Percentiles rank a stretch among this genome's conserved stretches.
phyloP scores from a whole-genome alignment of 2,888 invertebrate genomes.

The Zelleria hepariella region DNA sequence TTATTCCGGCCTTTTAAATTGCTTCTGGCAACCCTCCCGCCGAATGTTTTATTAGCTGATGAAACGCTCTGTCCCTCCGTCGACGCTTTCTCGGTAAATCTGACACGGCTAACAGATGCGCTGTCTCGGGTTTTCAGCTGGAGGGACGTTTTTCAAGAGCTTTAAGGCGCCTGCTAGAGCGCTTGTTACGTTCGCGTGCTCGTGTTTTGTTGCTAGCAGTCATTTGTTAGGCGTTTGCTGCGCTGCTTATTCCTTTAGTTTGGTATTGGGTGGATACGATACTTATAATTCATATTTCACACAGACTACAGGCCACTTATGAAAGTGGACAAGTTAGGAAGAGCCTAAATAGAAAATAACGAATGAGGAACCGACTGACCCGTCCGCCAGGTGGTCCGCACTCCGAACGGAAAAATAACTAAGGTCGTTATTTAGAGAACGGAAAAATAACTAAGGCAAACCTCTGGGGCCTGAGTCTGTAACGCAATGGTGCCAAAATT shows the following conservation, averaged over 20 bases:
- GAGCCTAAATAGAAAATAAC: too few species aligned
- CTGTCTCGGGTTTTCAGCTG: slow-evolving; percentile 4
- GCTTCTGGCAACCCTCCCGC: too few species aligned
- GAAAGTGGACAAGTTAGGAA: too few species aligned
- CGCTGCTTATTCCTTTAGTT: background rate
- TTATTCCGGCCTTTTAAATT: too few species aligned
- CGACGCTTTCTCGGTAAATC: slow-evolving; percentile 30
- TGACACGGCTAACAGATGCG: slow-evolving; percentile 13
- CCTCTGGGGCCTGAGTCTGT: too few species aligned
- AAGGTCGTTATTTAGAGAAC: too few species aligned
- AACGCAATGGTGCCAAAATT: too few species aligned
- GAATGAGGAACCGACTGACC: too few species aligned
- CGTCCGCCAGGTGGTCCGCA: too few species aligned
- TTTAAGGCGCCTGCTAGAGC: slow-evolving; percentile 2
- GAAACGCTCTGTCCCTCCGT: slow-evolving; percentile 42
- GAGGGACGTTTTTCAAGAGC: slow-evolving; percentile 2
- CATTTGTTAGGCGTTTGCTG: slow-evolving; percentile 5
- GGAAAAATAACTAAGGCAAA: too few species aligned
- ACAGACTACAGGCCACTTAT: background rate
- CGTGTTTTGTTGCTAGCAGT: slow-evolving; percentile 4
- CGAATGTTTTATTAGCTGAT: slow-evolving; percentile 58
- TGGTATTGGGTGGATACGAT: background rate
- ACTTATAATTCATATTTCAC: background rate
- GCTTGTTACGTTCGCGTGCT: background rate
- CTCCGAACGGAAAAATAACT: too few species aligned